Conservation (phyloP, 2,113 vertebrate genomes). For the Gulo gulo region DNA sequence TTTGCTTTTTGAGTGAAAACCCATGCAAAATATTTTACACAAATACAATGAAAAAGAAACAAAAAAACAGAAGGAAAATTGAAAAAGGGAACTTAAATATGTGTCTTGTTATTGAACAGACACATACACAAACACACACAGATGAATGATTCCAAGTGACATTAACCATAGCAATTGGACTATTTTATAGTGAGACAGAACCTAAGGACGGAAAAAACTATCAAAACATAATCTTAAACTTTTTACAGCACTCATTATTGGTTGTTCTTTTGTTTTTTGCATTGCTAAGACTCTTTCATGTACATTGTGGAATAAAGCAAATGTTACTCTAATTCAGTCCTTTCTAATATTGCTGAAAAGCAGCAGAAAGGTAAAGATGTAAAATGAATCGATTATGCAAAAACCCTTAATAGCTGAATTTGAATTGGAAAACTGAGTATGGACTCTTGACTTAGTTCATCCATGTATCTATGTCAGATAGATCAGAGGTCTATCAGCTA, state of each 20-base stretch:
- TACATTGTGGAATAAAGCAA: neutral
- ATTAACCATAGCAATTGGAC: neutral
- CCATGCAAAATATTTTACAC: neutral
- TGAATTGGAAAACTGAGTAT: neutral
- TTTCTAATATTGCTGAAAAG: neutral
- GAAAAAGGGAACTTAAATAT: neutral
- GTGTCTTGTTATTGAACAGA: neutral
- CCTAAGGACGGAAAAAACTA: neutral
- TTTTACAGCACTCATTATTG: neutral
- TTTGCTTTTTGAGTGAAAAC: neutral
- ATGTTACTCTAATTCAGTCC: neutral
- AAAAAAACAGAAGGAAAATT: neutral
- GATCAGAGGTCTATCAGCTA: neutral
- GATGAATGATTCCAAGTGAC: neutral
- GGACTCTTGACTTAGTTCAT: neutral
- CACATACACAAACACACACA: neutral
- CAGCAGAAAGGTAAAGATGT: neutral
- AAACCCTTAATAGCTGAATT: neutral
- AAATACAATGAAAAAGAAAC: neutral
- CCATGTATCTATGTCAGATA: neutral
- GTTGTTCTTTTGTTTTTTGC: neutral
- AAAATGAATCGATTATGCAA: neutral
- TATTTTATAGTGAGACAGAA: neutral
- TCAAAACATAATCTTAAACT: neutral
- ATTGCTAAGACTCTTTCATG: neutral